Base-by-base conservation (phyloP, 2,888 invertebrate species). In the Cyaniris semiargus region DNA sequence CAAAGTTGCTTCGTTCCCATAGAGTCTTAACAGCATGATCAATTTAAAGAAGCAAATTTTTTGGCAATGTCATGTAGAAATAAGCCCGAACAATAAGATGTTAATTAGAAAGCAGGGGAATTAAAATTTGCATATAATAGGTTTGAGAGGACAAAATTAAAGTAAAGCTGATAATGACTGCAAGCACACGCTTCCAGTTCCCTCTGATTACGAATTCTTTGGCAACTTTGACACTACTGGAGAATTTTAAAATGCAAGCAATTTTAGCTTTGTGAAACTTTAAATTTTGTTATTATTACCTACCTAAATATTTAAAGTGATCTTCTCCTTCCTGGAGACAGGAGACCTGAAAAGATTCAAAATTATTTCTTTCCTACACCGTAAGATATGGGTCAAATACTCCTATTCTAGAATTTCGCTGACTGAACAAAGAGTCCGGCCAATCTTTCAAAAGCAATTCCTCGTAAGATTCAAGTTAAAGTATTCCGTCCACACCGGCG, bases 391-490 rank as follows among this genome's bases (percentile, higher is more conserved):
- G 27, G 10, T 23, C 27, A 15, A 23, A 23, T 10, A 31, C 66
- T 13, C 60, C 66, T 15, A 18, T 31, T 66, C 66, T 23, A 23
- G 10, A 8, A 66, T 66, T 66, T 31, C 15, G 60, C 66, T 66
- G 66, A 31, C 66, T 15, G 1, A 66, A 66, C 66, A 66, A 66
- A 66, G 90, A 89, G 86, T 87, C 85, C 83, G 88, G 87, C 89
- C 90, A 91, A 92, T 91, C 93, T 89, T 88, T 89, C 88, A 88
- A 91, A 90, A 90, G 89, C 91, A 90, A 92, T 92, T 91, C 92
- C 86, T 88, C 86, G 87, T 91, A 92, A 93, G 93, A 93, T 93
- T 93, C 93, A 88, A 89, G 90, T 87, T 89, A 87, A 87, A 90
- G 90, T 92, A 93, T 94, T 93, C 93, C 87, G 87, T 91, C 88